Base-by-base conservation (phyloP, 2,113 vertebrate genomes). In the Acinonyx jubatus region DNA sequence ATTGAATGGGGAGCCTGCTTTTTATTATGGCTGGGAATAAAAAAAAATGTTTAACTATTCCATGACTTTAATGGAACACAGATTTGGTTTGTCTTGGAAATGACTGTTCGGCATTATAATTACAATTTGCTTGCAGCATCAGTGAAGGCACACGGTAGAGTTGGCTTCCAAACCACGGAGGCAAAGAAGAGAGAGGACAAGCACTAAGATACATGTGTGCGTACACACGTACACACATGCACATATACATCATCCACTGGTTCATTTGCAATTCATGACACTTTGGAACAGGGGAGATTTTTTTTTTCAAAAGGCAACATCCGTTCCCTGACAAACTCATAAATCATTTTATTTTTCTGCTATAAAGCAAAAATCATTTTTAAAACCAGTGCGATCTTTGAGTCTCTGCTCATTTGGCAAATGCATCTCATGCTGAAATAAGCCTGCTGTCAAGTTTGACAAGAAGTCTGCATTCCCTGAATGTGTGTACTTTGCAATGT, bases 21-120 rank as follows among this genome's bases (percentile, higher is more conserved):
- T 97, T 93, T 95, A 98, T 98, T 98, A 95, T 6, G 5, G 78
- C 90, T 83, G 50, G 50, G 79, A 74, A 31, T 86, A 82, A 96
- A 96, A 97, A 91, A 76, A 87, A 96, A 55, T 89, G 55, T 89
- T 97, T 94, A 96, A 96, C 95, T 91, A 95, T 95, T 89, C 91
- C 41, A 10, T 98, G 76, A 80, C 84, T 98, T 87, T 97, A 98
- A 97, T 97, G 45, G 96, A 80, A 97, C 71, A 96, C 83, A 98
- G 91, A 91, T 94, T 95, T 85, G 76, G 61, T 93, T 98, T 31
- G 27, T 93, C 48, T 89, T 96, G 74, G 92, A 95, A 91, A 94
- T 94, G 83, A 38, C 82, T 98, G 92, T 89, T 98, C 16, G 31
- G 83, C 52, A 93, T 94, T 97, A 50, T 98, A 97, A 87, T 94